Percentiles rank a stretch among this genome's conserved stretches.
These are phyloP conservation scores for Cylas formicarius DNA, from an alignment of 1,140 invertebrate species.

Conservation along the genomic window DNA sequence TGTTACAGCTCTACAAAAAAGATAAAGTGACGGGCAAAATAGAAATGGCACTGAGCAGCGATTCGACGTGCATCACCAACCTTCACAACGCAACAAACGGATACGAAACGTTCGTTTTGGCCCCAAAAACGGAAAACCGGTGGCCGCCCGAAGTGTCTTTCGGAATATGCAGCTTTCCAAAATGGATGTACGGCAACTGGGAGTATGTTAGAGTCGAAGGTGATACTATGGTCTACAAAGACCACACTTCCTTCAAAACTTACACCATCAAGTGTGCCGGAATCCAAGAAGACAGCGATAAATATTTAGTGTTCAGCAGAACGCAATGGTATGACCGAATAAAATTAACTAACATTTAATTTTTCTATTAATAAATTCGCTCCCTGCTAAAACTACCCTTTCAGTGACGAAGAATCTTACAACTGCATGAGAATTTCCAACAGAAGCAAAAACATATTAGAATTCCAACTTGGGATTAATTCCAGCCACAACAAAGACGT, in stretches of 20 bases:
- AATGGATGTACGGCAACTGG: conserved; percentile 62
- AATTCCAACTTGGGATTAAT: conserved; percentile 52
- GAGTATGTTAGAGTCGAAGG: conserved; percentile 55
- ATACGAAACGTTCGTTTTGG: conserved; percentile 54
- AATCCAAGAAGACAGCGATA: conserved; percentile 41
- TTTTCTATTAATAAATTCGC: conserved; percentile 1
- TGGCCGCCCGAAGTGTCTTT: conserved; percentile 39
- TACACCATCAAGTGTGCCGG: conserved; percentile 52
- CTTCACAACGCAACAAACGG: conserved; percentile 52
- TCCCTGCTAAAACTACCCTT: conserved; percentile 33
- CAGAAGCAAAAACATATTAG: conserved; percentile 57
- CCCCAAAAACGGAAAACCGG: conserved; percentile 32
- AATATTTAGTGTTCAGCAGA: conserved; percentile 46
- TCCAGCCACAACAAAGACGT: conserved; percentile 32
- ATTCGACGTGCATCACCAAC: conserved; percentile 58
- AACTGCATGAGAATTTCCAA: conserved; percentile 58
- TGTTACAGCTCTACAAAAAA: conserved; percentile 51
- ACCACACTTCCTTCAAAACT: conserved; percentile 57
- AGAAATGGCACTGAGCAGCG: conserved; percentile 58
- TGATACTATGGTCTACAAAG: conserved; percentile 55
- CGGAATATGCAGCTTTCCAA: conserved; percentile 49
- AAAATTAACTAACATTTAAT: neutral
- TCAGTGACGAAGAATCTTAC: conserved; percentile 58
- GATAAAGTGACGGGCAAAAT: conserved; percentile 51
- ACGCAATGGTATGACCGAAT: conserved; percentile 54